Conservation (phyloP, 2,113 vertebrate species). For the Tachysurus fulvidraco region DNA sequence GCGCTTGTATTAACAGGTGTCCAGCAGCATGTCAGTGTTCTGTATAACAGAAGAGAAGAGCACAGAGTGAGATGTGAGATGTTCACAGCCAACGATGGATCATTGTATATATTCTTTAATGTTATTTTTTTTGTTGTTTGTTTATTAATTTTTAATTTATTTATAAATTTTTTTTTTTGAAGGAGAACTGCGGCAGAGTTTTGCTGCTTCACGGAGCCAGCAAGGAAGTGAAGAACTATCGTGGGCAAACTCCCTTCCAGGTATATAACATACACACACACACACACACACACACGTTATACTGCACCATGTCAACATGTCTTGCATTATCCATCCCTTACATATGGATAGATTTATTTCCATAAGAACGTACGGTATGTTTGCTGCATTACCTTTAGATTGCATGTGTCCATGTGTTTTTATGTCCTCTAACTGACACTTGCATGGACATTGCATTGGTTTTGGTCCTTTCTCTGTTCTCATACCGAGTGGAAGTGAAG, state of each 20-base stretch:
- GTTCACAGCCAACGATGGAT: not conserved
- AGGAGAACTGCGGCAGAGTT: constrained; percentile 85
- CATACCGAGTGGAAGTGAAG: not conserved
- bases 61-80: not conserved
- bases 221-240: constrained; percentile 85
- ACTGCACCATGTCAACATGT: not conserved
- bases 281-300: constrained; percentile 17
- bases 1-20: not conserved
- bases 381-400: not conserved
- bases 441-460: not conserved
- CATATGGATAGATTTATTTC: not conserved
- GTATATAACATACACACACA: constrained; percentile 59
- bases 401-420: not conserved
- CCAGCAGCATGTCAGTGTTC: not conserved
- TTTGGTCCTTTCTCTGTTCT: constrained; percentile 1
- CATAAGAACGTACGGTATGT: not conserved
- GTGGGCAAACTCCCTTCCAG: constrained; percentile 87
- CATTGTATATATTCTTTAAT: constrained; percentile 9
- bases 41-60: not conserved
- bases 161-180: constrained; percentile 48
- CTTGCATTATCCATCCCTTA: not conserved
- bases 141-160: too few relatives aligned
- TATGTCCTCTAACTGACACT: too few relatives aligned
- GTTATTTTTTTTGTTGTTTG: not conserved
- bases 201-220: constrained; percentile 80